phyloP scores from a whole-genome alignment of 1,140 invertebrate genomes.

The Vanessa tameamea region DNA sequence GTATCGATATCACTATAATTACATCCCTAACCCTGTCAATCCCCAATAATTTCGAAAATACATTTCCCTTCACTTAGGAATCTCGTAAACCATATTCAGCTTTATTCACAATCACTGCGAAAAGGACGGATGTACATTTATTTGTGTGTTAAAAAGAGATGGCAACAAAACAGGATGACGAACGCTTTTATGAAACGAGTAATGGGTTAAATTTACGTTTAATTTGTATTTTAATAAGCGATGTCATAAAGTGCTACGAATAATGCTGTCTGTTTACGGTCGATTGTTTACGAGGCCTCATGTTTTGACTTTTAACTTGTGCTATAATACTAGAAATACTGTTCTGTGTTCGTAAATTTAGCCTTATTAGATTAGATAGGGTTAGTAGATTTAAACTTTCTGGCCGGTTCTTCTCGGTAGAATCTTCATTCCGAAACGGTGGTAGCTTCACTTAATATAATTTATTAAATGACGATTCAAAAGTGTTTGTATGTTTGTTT shows the following conservation, averaged over 20 bases:
- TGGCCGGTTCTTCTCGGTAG: too few species aligned
- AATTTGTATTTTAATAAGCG: conserved; percentile 78
- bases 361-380: too few species aligned
- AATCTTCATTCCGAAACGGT: too few species aligned
- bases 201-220: conserved; percentile 78
- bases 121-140: conserved; percentile 41
- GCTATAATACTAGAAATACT: too few species aligned
- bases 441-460: too few species aligned
- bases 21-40: conserved; percentile 46
- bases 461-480: too few species aligned
- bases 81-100: conserved; percentile 73
- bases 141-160: conserved; percentile 42
- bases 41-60: conserved; percentile 69
- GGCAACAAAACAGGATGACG: conserved; percentile 63
- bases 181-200: conserved; percentile 70
- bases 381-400: too few species aligned
- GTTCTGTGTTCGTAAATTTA: too few species aligned
- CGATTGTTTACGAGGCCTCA: not conserved
- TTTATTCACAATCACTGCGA: conserved; percentile 47
- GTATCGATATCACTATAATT: conserved; percentile 15
- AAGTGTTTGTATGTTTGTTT: too few species aligned
- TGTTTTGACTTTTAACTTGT: conserved; percentile 1
- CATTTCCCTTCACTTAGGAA: conserved; percentile 66
- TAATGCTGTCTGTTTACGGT: conserved; percentile 21
- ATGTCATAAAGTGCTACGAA: conserved; percentile 55